These are phyloP conservation scores for Dolichotis patagonum DNA, from an alignment of 2,113 vertebrate species.

Conservation along the genomic window DNA sequence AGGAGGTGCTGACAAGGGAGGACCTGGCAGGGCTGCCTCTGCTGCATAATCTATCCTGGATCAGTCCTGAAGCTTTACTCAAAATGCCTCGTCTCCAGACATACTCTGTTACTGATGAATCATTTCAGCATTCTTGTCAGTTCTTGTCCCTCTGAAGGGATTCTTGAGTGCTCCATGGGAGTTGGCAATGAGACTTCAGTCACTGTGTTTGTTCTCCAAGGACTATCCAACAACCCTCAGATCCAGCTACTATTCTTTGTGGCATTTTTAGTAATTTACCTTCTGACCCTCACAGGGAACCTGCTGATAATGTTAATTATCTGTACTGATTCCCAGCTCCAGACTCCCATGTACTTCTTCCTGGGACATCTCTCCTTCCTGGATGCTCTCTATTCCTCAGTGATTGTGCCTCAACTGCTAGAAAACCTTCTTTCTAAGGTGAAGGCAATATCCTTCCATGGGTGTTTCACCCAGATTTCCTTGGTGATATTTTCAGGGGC, in stretches of 20 bases:
- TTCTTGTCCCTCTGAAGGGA: background rate
- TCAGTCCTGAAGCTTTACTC: background rate
- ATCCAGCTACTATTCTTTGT: background rate
- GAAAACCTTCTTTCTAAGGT: slow-evolving; percentile 51
- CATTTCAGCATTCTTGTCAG: background rate
- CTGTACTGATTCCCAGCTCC: slow-evolving; percentile 11
- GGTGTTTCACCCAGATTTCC: slow-evolving; percentile 65
- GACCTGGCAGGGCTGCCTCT: background rate
- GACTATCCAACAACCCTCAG: slow-evolving; percentile 24
- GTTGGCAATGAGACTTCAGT: slow-evolving; percentile 19
- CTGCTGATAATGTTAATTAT: slow-evolving; percentile 62
- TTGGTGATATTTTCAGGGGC: slow-evolving; percentile 66
- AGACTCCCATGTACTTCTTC: slow-evolving; percentile 76
- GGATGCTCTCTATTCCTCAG: slow-evolving; percentile 72
- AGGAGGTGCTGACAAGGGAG: background rate
- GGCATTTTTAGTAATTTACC: slow-evolving; percentile 65
- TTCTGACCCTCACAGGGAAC: slow-evolving; percentile 63
- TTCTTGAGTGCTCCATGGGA: slow-evolving; percentile 17
- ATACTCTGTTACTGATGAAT: background rate
- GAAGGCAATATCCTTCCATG: slow-evolving; percentile 49
- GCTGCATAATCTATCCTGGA: background rate
- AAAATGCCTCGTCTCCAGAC: background rate
- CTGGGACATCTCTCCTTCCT: slow-evolving; percentile 78
- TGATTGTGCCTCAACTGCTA: slow-evolving; percentile 70
- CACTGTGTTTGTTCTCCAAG: slow-evolving; percentile 54